Conservation (phyloP, 2,113 vertebrate genomes). For the Saccopteryx bilineata region DNA sequence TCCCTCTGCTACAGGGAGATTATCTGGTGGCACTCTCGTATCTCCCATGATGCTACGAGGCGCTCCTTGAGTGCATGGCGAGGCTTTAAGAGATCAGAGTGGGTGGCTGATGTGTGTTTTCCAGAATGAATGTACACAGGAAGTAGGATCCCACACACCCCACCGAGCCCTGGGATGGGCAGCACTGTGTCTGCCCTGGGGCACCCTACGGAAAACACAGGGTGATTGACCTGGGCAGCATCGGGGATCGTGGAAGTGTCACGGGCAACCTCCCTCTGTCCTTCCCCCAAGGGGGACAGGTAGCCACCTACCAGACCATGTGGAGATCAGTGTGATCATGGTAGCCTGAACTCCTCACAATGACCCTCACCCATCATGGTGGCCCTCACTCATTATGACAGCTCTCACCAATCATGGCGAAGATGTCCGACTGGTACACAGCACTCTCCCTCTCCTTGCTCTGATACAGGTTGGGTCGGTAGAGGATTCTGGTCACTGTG, state of each 20-base stretch:
- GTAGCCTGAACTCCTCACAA: neutral
- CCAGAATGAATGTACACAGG: neutral
- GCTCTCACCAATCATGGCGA: conserved; percentile 96
- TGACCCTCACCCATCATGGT: neutral
- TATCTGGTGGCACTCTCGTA: neutral
- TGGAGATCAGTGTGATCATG: neutral
- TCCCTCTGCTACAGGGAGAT: neutral
- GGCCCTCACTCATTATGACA: accelerated
- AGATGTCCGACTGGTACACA: conserved; percentile 94
- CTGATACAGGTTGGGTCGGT: conserved; percentile 92
- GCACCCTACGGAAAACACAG: neutral
- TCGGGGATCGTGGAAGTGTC: neutral
- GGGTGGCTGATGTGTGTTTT: neutral
- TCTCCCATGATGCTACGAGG: neutral
- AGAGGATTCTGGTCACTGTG: conserved; percentile 94
- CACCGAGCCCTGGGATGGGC: neutral
- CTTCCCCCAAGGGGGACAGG: neutral
- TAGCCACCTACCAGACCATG: accelerated
- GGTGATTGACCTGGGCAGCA: neutral
- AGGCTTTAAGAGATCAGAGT: neutral
- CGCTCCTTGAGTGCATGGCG: neutral
- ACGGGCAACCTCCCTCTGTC: neutral
- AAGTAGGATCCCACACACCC: neutral
- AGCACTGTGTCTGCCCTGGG: neutral
- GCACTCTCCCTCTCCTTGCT: conserved; percentile 92